Percentiles rank a stretch among this genome's conserved stretches.
Evolutionary conservation across 2,797 vertebrate species (phyloP).

Genomic region (Manis javanica): DNA sequence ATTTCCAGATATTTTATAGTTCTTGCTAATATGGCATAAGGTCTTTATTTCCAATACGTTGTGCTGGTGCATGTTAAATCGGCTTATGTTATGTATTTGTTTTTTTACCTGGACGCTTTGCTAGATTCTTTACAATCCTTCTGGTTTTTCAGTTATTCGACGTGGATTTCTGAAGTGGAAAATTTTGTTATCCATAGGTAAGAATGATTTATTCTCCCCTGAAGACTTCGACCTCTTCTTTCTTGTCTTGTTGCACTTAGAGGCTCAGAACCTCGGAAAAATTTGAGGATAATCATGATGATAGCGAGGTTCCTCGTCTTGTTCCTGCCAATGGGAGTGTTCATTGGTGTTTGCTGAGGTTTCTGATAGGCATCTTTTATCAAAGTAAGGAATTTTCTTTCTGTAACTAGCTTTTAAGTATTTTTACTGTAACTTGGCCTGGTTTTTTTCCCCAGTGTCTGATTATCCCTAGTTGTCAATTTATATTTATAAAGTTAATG

Average conservation of each 20-base stretch:
- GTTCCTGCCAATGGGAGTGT: background rate
- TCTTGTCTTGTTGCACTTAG: background rate
- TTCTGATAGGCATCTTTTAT: background rate
- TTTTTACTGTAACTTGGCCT: background rate
- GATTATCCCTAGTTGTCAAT: background rate
- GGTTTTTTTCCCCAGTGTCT: background rate
- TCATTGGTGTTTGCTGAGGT: background rate
- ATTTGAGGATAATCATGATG: background rate
- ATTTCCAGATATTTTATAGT: background rate
- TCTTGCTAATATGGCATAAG: background rate
- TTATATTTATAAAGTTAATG: background rate
- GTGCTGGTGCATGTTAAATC: background rate
- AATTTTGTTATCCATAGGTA: background rate
- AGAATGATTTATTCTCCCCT: background rate
- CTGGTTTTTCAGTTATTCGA: background rate
- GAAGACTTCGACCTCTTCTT: background rate
- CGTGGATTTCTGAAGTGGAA: background rate
- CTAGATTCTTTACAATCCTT: background rate
- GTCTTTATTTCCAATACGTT: slow-evolving; percentile 3
- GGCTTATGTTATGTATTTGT: slow-evolving; percentile 17
- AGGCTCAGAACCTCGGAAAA: background rate
- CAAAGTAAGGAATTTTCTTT: background rate
- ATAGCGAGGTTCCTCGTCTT: background rate
- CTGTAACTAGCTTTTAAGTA: background rate
- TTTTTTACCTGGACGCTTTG: background rate